Evolutionary conservation across 2,797 vertebrate genomes (phyloP).

Genomic region (Periophthalmus magnuspinnatus): DNA sequence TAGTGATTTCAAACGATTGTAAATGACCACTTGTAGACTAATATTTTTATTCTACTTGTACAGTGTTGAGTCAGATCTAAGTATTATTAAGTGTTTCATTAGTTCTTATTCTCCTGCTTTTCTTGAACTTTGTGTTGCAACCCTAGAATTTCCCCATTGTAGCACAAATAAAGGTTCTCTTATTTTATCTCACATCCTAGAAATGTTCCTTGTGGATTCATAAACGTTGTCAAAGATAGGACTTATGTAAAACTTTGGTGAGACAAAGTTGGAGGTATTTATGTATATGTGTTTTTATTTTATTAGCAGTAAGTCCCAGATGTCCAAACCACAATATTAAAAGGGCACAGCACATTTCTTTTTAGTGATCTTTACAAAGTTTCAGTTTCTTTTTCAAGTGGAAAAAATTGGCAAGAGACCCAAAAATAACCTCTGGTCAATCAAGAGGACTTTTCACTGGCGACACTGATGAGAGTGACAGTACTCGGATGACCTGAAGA

Average conservation of each 20-base stretch:
- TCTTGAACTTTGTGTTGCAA: no score
- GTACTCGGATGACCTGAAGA: neutral
- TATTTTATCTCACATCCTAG: no score
- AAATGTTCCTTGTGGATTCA: neutral
- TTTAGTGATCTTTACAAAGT: neutral
- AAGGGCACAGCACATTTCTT: neutral
- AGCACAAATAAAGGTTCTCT: no score
- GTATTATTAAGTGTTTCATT: no score
- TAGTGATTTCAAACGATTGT: neutral
- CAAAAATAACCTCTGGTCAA: neutral
- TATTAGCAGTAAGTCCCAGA: neutral
- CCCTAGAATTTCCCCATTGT: no score
- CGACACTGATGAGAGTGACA: neutral
- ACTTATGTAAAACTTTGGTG: neutral
- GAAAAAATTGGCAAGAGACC: neutral
- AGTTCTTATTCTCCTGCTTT: no score
- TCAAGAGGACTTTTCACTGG: neutral
- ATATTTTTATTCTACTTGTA: neutral
- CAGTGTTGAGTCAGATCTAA: no score
- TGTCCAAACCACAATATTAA: neutral
- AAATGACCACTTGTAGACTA: neutral
- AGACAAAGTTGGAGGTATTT: neutral
- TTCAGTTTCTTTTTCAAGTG: neutral
- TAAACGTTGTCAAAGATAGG: neutral
- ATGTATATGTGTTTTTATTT: no score